Conservation (phyloP, 1,140 invertebrate species). For the Nymphalis io region DNA sequence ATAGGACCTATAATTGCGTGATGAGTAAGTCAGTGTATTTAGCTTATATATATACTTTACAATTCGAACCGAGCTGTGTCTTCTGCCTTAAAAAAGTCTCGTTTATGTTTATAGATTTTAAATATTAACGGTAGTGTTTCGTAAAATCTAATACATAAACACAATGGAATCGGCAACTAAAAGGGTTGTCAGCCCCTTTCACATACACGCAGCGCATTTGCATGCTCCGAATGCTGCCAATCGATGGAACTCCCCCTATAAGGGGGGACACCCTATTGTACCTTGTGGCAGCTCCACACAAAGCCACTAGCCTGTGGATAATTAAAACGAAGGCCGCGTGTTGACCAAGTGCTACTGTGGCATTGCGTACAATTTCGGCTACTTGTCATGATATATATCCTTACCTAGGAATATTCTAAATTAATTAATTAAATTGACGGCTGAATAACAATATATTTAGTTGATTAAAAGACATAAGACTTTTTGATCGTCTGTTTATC, state of each 20-base stretch:
- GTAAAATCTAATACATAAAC: not conserved
- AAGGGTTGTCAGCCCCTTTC: conserved; percentile 25
- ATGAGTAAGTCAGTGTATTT: too few relatives aligned
- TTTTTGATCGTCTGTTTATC: too few relatives aligned
- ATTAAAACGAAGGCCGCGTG: conserved; percentile 35
- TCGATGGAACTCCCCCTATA: conserved; percentile 50
- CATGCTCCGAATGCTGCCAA: conserved; percentile 58
- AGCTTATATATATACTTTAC: too few relatives aligned
- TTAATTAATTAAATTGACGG: not conserved
- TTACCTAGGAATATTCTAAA: too few relatives aligned
- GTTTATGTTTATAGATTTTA: too few relatives aligned
- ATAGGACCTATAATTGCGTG: too few relatives aligned
- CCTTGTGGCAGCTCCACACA: conserved; percentile 27
- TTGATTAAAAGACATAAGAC: too few relatives aligned
- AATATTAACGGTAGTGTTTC: not conserved
- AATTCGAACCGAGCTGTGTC: too few relatives aligned
- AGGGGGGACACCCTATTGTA: conserved; percentile 21
- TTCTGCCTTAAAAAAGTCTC: too few relatives aligned
- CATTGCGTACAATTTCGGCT: conserved; percentile 13
- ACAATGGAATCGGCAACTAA: conserved; percentile 20
- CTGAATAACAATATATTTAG: too few relatives aligned
- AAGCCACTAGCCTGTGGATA: conserved; percentile 35
- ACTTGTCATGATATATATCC: not conserved
- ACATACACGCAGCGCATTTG: conserved; percentile 59
- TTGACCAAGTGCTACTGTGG: conserved; percentile 9